Base-by-base conservation (phyloP, 1,140 invertebrate genomes). In the Drusus annulatus region DNA sequence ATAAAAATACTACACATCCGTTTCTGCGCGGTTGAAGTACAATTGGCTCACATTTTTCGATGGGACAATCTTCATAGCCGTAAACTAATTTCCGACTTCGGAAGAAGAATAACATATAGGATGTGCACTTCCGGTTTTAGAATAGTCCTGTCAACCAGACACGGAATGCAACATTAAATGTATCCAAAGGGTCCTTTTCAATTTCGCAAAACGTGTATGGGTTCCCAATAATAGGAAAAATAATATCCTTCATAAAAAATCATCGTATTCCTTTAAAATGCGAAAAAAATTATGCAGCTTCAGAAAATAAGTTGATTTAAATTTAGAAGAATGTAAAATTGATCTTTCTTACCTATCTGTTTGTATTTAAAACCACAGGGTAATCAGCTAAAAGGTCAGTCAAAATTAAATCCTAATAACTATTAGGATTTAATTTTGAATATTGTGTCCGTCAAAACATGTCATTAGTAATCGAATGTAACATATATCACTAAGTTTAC, bases 61-160 rank as follows among this genome's bases (percentile, higher is more conserved):
- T 36, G 31, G 50, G 0, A 8, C 0, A 65, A 23, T 80, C 56
- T 21, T 78, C 76, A 78, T 63, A 50, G 69, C n/a, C 68, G 65
- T 81, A 78, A 81, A 78, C 80, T 81, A 81, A 81, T 81, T 81
- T 81, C 80, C 80, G 62, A 54, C 56, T 56, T 54, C 21, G 25
- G 45, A n/a, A 31, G 25, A n/a, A 25, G 51, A 50, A 73, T 8
- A 58, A 36, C 21, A 63, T 23, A 36, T 21, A 63, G 50, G n/a
- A 36, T 28, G n/a, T 28, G 7, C 21, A 25, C 76, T 78, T 78
- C 63, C 76, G 36, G 76, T 78, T 10, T 15, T 28, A 15, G 65
- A 69, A 69, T n/a, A 45, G 28, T n/a, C 65, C 31, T 45, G 65
- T 19, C 36, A 50, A 50, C 5, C 16, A 50, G n/a, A 23, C 28